These are phyloP conservation scores for Cichladusa arquata DNA, from an alignment of 2,113 vertebrate species.

Conservation along the genomic window DNA sequence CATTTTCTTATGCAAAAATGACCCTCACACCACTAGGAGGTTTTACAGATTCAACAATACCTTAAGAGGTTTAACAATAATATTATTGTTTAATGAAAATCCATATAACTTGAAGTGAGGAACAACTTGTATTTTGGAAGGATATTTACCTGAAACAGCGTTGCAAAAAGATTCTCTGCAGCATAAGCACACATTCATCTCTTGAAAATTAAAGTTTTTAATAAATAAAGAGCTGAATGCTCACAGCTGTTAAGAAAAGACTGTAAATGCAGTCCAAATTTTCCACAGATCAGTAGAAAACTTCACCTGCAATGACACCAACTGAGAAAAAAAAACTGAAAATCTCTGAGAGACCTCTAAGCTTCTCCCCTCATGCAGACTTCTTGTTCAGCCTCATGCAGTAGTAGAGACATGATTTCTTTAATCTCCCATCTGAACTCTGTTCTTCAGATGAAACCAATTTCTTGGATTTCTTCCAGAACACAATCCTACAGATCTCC, in stretches of 20 bases:
- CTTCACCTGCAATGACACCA: neutral
- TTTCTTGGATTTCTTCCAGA: constrained; percentile 50
- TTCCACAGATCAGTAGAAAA: neutral
- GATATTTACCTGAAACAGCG: neutral
- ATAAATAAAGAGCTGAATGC: neutral
- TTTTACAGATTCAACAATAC: neutral
- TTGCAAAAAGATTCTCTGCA: neutral
- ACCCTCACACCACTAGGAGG: neutral
- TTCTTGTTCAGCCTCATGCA: neutral
- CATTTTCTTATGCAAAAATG: neutral
- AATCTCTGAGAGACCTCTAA: neutral
- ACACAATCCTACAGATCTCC: constrained; percentile 31
- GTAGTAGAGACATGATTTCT: neutral
- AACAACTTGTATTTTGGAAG: neutral
- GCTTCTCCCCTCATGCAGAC: neutral
- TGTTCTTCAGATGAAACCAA: constrained; percentile 7
- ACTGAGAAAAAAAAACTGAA: neutral
- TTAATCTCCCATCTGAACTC: constrained; percentile 28
- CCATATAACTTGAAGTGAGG: neutral
- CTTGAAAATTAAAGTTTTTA: neutral
- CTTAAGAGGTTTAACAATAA: neutral
- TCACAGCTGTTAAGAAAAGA: neutral
- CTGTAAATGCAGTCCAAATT: neutral
- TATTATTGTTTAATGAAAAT: neutral
- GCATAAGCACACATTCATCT: neutral